Evolutionary conservation across 2,797 vertebrate species (phyloP).

Genomic region (Sandelia bainsii): DNA sequence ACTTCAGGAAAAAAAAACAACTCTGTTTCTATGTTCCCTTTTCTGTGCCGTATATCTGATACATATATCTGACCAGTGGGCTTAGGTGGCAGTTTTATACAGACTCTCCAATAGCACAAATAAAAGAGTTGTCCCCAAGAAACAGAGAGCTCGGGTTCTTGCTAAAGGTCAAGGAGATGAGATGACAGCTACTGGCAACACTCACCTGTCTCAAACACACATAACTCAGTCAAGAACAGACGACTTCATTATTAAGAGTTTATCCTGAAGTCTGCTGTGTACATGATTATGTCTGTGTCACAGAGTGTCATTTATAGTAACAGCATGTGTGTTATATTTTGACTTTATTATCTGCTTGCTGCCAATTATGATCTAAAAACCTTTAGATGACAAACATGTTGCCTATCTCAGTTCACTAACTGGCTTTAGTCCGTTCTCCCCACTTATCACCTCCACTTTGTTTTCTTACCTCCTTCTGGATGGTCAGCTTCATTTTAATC

Average conservation of each 20-base stretch:
- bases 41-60: neutral
- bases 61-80: conserved; percentile 5
- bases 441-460: conserved; percentile 8
- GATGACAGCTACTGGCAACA: conserved; percentile 53
- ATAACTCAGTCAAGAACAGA: conserved; percentile 9
- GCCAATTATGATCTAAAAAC: neutral
- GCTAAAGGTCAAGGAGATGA: conserved; percentile 74
- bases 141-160: conserved; percentile 58
- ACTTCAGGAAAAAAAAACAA: neutral
- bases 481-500: conserved; percentile 95
- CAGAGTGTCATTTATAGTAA: neutral
- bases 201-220: conserved; percentile 27
- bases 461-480: conserved; percentile 95
- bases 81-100: conserved; percentile 11
- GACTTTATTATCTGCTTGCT: neutral
- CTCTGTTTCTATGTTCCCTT: neutral
- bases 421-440: conserved; percentile 35
- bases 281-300: neutral
- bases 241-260: conserved; percentile 5
- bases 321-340: neutral
- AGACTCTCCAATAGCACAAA: conserved; percentile 26
- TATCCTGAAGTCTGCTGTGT: neutral
- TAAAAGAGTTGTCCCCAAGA: conserved; percentile 47
- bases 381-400: conserved; percentile 10
- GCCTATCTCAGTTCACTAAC: neutral